Evolutionary conservation across 2,888 invertebrate species (phyloP), one percentile per base, ranked within the genome.

Genomic region (Oxystoma pomonae): DNA sequence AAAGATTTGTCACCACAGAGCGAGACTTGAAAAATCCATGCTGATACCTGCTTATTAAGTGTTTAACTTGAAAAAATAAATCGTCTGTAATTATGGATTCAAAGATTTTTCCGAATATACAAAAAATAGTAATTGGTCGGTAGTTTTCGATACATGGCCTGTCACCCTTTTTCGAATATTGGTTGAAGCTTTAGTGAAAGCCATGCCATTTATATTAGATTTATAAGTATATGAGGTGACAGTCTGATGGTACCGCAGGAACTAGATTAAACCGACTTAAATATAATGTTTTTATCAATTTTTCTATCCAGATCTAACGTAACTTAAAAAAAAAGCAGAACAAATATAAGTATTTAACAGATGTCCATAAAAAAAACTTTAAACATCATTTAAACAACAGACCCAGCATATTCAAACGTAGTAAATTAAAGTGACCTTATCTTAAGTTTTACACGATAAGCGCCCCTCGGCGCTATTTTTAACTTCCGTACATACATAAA

Each of bases 401-500:
- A n/a, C n/a, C n/a, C n/a, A n/a, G n/a, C n/a, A n/a, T n/a, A n/a
- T n/a, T n/a, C n/a, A n/a, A n/a, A n/a, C n/a, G n/a, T n/a, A n/a
- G 35, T 35, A 35, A 35, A 12, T 35, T 12, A 7, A 12, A 12
- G 35, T 35, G 35, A 35, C 35, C 35, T 35, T 35, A 35, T 35
- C 35, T 35, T 35, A 7, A 35, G 35, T 35, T 35, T 7, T 7
- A 35, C 35, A 7, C 12, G 35, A 12, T 35, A 7, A 35, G 35
- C 35, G 35, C 35, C 35, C 35, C 35, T 35, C 5, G 12, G 12
- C 5, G 35, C 35, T 7, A 12, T 53, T 53, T 53, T 17, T 17
- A 53, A 53, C 53, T 53, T 53, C 53, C 53, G 53, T 19, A 19
- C 17, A n/a, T n/a, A n/a, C n/a, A 17, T 53, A 9, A 53, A 53